Conservation (phyloP, 2,888 invertebrate genomes). For the Tipula vernalis region DNA sequence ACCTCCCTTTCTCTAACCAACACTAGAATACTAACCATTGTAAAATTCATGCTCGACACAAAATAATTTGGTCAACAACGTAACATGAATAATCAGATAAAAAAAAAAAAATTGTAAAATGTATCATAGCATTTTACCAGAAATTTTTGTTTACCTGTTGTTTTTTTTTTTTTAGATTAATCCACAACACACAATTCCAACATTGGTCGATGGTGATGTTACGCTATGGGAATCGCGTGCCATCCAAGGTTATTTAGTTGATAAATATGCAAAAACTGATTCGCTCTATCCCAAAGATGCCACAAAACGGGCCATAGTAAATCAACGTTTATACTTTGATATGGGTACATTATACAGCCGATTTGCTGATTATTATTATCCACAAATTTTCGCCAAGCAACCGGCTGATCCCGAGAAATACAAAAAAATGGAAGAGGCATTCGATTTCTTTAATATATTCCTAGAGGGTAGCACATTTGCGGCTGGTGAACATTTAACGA, state of each 20-base stretch:
- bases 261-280: slow-evolving; percentile 68
- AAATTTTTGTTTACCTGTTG: neutral
- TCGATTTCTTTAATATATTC: slow-evolving; percentile 57
- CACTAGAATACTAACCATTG: neutral
- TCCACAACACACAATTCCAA: slow-evolving; percentile 76
- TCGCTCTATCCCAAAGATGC: slow-evolving; percentile 63
- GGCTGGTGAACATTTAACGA: slow-evolving; percentile 58
- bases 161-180: slow-evolving; percentile 45
- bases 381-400: slow-evolving; percentile 46
- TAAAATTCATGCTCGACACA: neutral
- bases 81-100: neutral
- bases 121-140: neutral
- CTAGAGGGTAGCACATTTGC: slow-evolving; percentile 55
- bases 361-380: slow-evolving; percentile 57
- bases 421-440: slow-evolving; percentile 53
- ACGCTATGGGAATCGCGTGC: slow-evolving; percentile 75
- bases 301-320: slow-evolving; percentile 59
- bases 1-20: neutral
- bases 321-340: slow-evolving; percentile 70
- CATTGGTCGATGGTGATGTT: slow-evolving; percentile 71
- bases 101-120: neutral
- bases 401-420: slow-evolving; percentile 53
- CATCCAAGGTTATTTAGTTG: slow-evolving; percentile 65
- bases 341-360: slow-evolving; percentile 59
- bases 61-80: neutral